A percentile compares a stretch with the other conserved stretches of the same genome.
Evolutionary conservation across 2,888 invertebrate species (phyloP).

Genomic region (Bembecia ichneumoniformis): DNA sequence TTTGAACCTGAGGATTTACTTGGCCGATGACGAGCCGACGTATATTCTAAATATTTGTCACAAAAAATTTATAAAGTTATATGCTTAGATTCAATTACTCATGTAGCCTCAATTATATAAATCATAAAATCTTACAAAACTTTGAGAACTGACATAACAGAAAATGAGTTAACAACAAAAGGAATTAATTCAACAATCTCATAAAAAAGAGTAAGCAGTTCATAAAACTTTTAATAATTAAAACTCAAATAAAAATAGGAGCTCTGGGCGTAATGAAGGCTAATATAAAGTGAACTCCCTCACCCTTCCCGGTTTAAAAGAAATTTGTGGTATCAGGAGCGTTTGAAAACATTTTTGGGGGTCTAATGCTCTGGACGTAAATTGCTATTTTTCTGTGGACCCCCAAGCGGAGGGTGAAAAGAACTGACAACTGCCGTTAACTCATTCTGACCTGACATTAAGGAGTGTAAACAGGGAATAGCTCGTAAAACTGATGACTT

Average conservation of each 20-base stretch:
- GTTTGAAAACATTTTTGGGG: constrained; percentile 11
- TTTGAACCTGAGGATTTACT: too few relatives aligned
- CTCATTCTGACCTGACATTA: constrained; percentile 53
- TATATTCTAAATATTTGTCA: neutral
- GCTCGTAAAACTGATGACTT: constrained; percentile 33
- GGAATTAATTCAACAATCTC: constrained; percentile 67
- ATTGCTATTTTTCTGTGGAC: constrained; percentile 28
- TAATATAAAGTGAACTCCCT: constrained; percentile 25
- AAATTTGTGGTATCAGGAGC: neutral
- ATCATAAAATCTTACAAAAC: constrained; percentile 16
- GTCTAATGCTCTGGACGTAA: constrained; percentile 29
- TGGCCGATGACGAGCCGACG: neutral
- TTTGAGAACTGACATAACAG: constrained; percentile 31
- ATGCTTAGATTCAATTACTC: too few relatives aligned
- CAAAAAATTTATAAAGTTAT: too few relatives aligned
- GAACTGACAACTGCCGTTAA: constrained; percentile 66
- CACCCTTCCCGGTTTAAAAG: constrained; percentile 4
- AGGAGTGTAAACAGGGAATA: constrained; percentile 56
- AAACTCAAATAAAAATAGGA: constrained; percentile 65
- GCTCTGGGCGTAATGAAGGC: constrained; percentile 31
- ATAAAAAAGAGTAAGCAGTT: constrained; percentile 70
- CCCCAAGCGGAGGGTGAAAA: constrained; percentile 44
- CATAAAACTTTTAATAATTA: constrained; percentile 71
- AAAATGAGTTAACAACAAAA: constrained; percentile 62
- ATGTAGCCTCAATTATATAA: neutral